Base-by-base conservation (phyloP, 1,140 invertebrate species). In the Hermatobates lingyangjiaoensis region DNA sequence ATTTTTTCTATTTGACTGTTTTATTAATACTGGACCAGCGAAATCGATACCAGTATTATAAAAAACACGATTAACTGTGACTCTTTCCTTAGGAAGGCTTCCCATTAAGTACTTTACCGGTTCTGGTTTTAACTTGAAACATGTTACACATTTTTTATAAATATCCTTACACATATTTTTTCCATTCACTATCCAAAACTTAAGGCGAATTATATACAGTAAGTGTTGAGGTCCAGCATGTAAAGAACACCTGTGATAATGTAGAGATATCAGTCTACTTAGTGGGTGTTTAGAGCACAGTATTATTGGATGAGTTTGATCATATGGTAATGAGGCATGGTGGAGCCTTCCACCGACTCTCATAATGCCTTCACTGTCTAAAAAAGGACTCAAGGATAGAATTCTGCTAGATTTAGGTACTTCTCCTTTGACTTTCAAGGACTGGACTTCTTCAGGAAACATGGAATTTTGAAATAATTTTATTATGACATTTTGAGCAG, bases 21-120 rank as follows among this genome's bases (percentile, higher is more conserved):
- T 54, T 1, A 54, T 52, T 3, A 38, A 14, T 28, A 60, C 51
- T 4, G 56, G 57, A n/a, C 58, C 59, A 12, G 46, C 52, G 40
- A 46, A 60, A 54, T 60, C 59, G 1, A 60, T 44, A 21, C 58
- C 59, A 71, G 60, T 54, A 64, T 42, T 14, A 20, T 14, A 18
- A 67, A 21, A 72, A 51, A 2, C 63, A 57, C 15, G 61, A 55
- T 0, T 68, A 57, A 66, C 61, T 64, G 64, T 68, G 45, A 66
- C 61, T 57, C 60, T 14, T 10, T 20, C 39, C 21, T 14, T 18
- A 10, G 39, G 39, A 42, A 42, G 39, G 14, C 21, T 20, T 42
- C 39, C 39, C 39, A 42, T 42, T 20, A 12, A 4, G 39, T 42
- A 42, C 18, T 42, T 14, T 5, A 20, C 39, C 4, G 39, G 7